Percentiles rank a stretch among this genome's conserved stretches.
phyloP scores from a whole-genome alignment of 2,797 vertebrate genomes.

The Cynodonichthys magdalenae region DNA sequence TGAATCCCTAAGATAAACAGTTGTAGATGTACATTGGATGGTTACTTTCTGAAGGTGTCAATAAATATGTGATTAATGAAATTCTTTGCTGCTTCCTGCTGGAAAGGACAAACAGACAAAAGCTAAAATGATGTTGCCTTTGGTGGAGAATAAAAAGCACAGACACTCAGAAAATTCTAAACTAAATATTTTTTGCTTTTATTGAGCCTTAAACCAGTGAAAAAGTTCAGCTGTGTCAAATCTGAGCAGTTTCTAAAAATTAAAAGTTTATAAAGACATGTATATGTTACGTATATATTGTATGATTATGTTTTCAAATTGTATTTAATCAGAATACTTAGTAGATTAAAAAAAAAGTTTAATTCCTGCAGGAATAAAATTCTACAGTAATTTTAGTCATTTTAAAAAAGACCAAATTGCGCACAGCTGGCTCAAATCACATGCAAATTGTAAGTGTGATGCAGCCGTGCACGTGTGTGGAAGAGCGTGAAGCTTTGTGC shows the following conservation, averaged over 20 bases:
- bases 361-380: background rate
- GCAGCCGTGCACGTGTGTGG: background rate
- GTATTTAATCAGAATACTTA: background rate
- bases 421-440: constrained; percentile 1
- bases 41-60: no score
- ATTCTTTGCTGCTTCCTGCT: no score
- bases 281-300: background rate
- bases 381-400: background rate
- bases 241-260: constrained; percentile 65
- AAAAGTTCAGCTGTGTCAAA: constrained; percentile 62
- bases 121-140: no score
- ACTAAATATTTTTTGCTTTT: constrained; percentile 49
- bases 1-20: no score
- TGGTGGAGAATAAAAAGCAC: background rate
- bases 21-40: no score
- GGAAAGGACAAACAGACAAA: no score
- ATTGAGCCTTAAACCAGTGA: constrained; percentile 57
- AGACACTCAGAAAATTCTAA: background rate
- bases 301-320: background rate
- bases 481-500: background rate
- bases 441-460: constrained; percentile 15
- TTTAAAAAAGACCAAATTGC: background rate
- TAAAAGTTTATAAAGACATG: background rate
- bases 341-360: background rate
- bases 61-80: no score